phyloP scores from a whole-genome alignment of 2,113 vertebrate species.

The Leucopsar rothschildi region DNA sequence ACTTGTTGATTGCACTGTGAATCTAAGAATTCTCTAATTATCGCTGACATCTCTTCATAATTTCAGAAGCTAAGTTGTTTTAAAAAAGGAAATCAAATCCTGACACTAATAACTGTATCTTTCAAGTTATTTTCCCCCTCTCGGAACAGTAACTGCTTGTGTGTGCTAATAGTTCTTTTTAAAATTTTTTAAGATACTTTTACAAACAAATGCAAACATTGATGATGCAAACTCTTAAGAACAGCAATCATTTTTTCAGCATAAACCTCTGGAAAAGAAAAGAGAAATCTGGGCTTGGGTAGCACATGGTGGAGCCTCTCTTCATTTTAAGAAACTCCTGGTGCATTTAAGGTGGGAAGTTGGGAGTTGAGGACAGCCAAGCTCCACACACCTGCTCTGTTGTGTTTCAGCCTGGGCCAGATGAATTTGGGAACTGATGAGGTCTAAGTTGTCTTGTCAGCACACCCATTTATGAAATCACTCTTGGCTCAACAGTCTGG shows the following conservation, averaged over 20 bases:
- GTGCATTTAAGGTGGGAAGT: rapidly evolving
- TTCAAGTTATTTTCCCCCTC: background rate
- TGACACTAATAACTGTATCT: slow-evolving; percentile 42
- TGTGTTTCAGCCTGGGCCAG: background rate
- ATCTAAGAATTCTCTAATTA: slow-evolving; percentile 49
- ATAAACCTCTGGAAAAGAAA: background rate
- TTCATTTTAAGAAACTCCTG: background rate
- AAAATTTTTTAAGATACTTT: background rate
- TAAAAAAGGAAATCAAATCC: slow-evolving; percentile 19
- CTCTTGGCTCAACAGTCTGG: background rate
- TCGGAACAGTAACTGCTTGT: background rate
- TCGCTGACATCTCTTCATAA: slow-evolving; percentile 19
- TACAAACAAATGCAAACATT: slow-evolving; percentile 12
- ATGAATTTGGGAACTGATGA: background rate
- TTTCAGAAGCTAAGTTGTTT: slow-evolving; percentile 30
- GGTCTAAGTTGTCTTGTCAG: background rate
- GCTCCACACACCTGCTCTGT: background rate
- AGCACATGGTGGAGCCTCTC: background rate
- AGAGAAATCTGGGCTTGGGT: background rate
- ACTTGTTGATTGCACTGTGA: slow-evolving; percentile 56
- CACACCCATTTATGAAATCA: background rate
- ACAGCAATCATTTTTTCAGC: background rate
- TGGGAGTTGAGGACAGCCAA: background rate
- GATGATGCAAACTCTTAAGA: background rate
- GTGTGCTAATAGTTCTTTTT: background rate